A percentile compares a stretch with the other conserved stretches of the same genome.
phyloP scores from a whole-genome alignment of 2,113 vertebrate genomes.

The Notarius lentiginosus region DNA sequence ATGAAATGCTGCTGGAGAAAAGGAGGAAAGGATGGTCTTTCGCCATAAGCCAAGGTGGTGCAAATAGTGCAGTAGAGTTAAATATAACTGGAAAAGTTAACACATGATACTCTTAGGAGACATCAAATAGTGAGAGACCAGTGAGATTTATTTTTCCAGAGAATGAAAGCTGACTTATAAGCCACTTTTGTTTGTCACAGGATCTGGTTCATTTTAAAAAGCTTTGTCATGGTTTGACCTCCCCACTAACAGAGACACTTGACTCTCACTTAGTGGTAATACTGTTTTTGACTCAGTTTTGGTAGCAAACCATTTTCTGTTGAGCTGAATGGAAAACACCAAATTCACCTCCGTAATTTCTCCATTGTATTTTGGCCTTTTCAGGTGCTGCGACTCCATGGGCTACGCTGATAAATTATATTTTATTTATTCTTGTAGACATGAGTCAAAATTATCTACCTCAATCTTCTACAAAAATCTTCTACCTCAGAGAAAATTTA shows the following conservation, averaged over 20 bases:
- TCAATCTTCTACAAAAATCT: neutral
- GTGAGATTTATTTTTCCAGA: neutral
- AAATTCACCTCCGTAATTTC: neutral
- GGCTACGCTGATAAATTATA: neutral
- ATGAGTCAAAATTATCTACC: neutral
- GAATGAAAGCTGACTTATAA: neutral
- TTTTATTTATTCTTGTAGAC: neutral
- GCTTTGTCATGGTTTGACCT: neutral
- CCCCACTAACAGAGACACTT: neutral
- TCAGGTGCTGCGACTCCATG: neutral
- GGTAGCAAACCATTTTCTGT: neutral
- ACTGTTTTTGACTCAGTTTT: neutral
- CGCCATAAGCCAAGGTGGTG: neutral
- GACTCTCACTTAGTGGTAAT: neutral
- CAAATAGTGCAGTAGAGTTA: neutral
- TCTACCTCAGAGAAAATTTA: neutral
- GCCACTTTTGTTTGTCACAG: neutral
- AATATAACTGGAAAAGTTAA: neutral
- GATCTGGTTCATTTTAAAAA: neutral
- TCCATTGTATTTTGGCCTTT: neutral
- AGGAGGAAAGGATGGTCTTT: neutral
- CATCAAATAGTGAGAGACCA: neutral
- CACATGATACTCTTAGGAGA: neutral
- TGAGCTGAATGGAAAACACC: neutral
- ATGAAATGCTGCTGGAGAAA: neutral